Evolutionary conservation across 2,113 vertebrate species (phyloP).

Genomic region (Sitta europaea): DNA sequence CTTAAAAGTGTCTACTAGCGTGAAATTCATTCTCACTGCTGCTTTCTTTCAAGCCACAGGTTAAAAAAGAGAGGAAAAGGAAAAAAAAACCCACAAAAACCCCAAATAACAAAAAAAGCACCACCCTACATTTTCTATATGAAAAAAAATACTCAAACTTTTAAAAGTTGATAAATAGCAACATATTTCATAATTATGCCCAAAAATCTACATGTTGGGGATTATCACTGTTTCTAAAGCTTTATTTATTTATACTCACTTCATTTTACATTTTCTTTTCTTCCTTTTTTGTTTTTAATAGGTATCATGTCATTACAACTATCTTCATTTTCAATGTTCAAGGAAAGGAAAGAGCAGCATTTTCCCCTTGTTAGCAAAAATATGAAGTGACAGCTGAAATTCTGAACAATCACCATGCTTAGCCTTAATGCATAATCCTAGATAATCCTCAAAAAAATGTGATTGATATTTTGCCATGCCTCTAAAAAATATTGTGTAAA

Average conservation of each 20-base stretch:
- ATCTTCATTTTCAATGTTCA: background rate
- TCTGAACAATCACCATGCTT: background rate
- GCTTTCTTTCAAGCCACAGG: conserved; percentile 48
- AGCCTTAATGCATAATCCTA: background rate
- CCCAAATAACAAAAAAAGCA: background rate
- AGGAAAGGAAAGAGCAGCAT: background rate
- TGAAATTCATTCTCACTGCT: conserved; percentile 66
- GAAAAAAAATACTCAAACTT: conserved; percentile 42
- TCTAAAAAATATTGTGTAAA: background rate
- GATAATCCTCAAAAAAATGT: background rate
- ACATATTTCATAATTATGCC: background rate
- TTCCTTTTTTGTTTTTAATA: background rate
- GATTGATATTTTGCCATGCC: background rate
- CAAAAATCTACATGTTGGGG: background rate
- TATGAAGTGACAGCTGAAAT: background rate
- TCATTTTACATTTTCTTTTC: background rate
- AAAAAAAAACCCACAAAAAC: accelerated
- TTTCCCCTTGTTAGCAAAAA: background rate
- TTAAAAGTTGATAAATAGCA: conserved; percentile 5
- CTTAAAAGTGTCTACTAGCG: conserved; percentile 72
- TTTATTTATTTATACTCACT: background rate
- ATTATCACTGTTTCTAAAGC: background rate
- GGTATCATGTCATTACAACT: background rate
- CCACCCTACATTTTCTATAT: background rate
- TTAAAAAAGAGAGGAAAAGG: background rate